phyloP scores from a whole-genome alignment of 1,140 invertebrate species.

The Nasonia vitripennis region DNA sequence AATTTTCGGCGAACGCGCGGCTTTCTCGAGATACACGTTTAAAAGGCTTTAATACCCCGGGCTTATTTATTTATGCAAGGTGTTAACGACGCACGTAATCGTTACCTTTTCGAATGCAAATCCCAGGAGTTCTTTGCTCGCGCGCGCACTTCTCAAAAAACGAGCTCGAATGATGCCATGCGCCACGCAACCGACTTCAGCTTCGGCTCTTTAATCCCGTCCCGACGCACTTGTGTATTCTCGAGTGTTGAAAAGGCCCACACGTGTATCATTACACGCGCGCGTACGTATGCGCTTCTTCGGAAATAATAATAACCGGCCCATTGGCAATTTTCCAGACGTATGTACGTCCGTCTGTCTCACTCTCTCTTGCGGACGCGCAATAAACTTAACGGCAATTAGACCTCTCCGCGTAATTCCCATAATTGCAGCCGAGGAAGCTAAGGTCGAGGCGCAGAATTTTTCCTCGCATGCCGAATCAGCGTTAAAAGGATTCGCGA shows the following conservation, averaged over 20 bases:
- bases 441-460: not conserved
- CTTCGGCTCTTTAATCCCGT: not conserved
- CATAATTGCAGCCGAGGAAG: constrained; percentile 15
- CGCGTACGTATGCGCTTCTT: not conserved
- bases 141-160: not conserved
- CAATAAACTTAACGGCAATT: constrained; percentile 36
- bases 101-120: not conserved
- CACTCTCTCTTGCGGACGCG: not conserved
- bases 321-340: not conserved
- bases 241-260: constrained; percentile 13
- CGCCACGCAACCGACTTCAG: not conserved
- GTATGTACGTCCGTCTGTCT: not conserved
- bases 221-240: not conserved
- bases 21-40: not conserved
- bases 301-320: constrained; percentile 13
- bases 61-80: not conserved
- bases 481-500: not conserved
- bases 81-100: not conserved
- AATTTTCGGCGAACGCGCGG: not conserved
- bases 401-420: constrained; percentile 14
- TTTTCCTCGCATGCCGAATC: not conserved
- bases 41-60: not conserved
- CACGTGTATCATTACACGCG: not conserved
- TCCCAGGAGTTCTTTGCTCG: not conserved
- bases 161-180: not conserved